Base-by-base conservation (phyloP, 1,140 invertebrate species). In the Drosophila sucinea region DNA sequence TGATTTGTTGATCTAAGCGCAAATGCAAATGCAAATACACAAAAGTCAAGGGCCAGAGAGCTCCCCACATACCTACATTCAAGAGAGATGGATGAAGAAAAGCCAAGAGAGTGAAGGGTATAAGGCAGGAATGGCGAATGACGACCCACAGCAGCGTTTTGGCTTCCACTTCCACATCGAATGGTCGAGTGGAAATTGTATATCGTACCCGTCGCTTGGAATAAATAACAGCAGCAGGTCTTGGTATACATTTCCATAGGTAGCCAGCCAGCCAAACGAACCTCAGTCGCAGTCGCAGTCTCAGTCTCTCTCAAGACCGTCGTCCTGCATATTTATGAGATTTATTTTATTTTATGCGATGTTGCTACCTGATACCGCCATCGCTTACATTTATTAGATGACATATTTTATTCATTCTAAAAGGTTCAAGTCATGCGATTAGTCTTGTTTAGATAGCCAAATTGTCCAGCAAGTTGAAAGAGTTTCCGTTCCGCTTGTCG, bases 341-440 rank as follows among this genome's bases (percentile, higher is more conserved):
- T 89, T 89, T 89, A 80, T 84, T 89, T 89, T 74, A 80, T 70
- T 89, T 89, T 89, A 89, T 89, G 80, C 84, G 79, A 87, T 78
- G 73, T 84, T 54, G 70, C 84, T 81, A 89, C 73, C 77, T 87
- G 80, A 84, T 84, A 77, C 67, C 67, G 47, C 65, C 65, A 58
- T 64, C 55, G 54, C 63, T 56, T 38, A 51, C 71, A 56, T 80
- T 69, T 79, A 77, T 77, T 77, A 84, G 81, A 72, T 74, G 57
- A 73, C 63, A 71, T 73, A 76, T 80, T 84, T 77, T 76, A 70
- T 80, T 70, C 79, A 69, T 69, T 57, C 69, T 41, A 8, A 67
- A 75, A 68, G 60, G 56, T 73, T 47, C 41, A 32, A 27, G 58
- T 29, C 74, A 44, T 38, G 35, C 73, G 76, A 84, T 80, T 67